Evolutionary conservation across 2,797 vertebrate genomes (phyloP).

Genomic region (Vespertilio murinus): DNA sequence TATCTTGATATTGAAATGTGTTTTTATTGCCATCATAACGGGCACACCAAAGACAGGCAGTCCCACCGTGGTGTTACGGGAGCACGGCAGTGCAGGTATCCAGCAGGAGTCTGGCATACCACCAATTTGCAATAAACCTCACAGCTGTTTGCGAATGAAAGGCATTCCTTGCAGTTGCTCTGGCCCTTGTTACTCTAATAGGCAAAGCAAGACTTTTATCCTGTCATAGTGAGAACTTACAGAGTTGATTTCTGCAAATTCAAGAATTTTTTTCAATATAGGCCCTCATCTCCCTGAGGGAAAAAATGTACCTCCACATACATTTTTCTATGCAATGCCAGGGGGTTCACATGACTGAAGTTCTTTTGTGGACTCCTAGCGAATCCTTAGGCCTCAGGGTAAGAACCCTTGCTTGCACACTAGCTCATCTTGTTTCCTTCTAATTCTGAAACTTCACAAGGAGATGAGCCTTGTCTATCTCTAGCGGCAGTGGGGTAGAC

Average conservation of each 20-base stretch:
- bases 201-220: slow-evolving; percentile 44
- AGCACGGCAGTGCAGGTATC: not conserved
- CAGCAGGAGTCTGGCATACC: slow-evolving; percentile 22
- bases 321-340: not conserved
- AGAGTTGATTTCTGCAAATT: slow-evolving; percentile 47
- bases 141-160: slow-evolving; percentile 39
- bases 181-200: not conserved
- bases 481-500: not conserved
- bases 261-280: slow-evolving; percentile 48
- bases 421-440: not conserved
- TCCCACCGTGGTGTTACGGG: slow-evolving; percentile 32
- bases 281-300: not conserved
- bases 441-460: not conserved
- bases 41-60: slow-evolving; percentile 44
- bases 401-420: not conserved
- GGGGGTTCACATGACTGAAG: not conserved
- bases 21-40: slow-evolving; percentile 53
- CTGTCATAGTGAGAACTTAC: not conserved
- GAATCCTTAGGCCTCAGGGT: not conserved
- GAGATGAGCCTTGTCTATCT: not conserved
- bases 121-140: slow-evolving; percentile 42
- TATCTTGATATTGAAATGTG: slow-evolving; percentile 44
- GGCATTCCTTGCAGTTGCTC: slow-evolving; percentile 14
- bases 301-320: not conserved
- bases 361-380: not conserved